A percentile compares a stretch with the other conserved stretches of the same genome.
Evolutionary conservation across 2,113 vertebrate genomes (phyloP).

Genomic region (Candoia aspera): DNA sequence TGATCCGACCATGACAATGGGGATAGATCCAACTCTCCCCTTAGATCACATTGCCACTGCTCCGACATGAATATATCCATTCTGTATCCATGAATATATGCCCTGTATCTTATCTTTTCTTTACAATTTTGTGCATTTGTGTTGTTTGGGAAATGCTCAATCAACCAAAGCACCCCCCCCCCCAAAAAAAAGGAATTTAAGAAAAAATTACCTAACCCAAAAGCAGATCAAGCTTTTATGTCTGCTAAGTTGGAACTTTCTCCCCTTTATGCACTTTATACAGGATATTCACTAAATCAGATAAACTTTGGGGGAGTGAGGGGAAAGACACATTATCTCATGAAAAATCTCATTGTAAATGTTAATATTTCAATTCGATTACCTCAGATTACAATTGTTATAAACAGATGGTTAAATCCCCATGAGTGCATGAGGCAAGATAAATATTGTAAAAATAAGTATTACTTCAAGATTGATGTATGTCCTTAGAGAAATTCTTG

Average conservation of each 20-base stretch:
- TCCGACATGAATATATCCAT: too few species aligned
- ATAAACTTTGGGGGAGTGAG: neutral
- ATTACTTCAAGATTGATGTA: neutral
- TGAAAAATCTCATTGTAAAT: neutral
- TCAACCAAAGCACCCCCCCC: neutral
- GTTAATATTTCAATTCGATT: neutral
- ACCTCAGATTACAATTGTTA: neutral
- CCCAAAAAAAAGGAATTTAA: neutral
- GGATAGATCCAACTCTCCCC: too few species aligned
- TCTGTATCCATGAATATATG: neutral
- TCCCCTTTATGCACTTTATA: neutral
- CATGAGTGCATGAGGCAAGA: neutral
- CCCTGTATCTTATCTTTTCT: neutral
- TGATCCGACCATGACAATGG: too few species aligned
- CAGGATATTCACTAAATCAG: neutral
- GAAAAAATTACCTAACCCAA: neutral
- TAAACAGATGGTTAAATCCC: neutral
- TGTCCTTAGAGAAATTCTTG: neutral
- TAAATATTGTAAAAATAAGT: neutral
- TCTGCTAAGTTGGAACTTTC: neutral
- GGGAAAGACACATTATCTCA: neutral
- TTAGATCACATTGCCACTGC: too few species aligned
- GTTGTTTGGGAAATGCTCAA: neutral
- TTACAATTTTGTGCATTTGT: neutral
- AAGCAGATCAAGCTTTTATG: neutral